Evolutionary conservation across 1,140 invertebrate genomes (phyloP).

Genomic region (Drosophila murphyi): DNA sequence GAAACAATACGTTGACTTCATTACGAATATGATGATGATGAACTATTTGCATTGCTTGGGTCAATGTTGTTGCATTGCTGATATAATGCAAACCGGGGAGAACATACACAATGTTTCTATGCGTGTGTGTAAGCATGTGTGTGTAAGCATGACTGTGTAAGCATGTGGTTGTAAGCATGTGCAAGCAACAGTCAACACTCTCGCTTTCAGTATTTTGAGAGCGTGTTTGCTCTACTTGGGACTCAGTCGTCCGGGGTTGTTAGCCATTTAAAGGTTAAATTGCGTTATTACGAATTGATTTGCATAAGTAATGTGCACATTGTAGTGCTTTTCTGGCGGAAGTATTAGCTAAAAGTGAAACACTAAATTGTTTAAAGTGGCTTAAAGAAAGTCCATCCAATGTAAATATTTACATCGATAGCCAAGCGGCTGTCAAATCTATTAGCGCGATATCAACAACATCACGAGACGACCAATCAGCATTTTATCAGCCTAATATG

Average conservation of each 20-base stretch:
- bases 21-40: slow-evolving; percentile 38
- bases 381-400: too few species aligned
- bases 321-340: background rate
- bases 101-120: slow-evolving; percentile 4
- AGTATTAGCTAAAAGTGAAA: too few species aligned
- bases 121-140: slow-evolving; percentile 1
- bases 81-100: slow-evolving; percentile 59
- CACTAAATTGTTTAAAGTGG: too few species aligned
- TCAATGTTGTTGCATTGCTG: slow-evolving; percentile 36
- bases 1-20: slow-evolving; percentile 38
- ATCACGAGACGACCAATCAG: too few species aligned
- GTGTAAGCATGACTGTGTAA: background rate
- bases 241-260: slow-evolving; percentile 35
- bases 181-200: slow-evolving; percentile 3
- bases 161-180: slow-evolving; percentile 3
- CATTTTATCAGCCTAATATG: too few species aligned
- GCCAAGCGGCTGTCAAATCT: too few species aligned
- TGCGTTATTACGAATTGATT: slow-evolving; percentile 5
- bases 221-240: background rate
- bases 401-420: too few species aligned
- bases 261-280: slow-evolving; percentile 42
- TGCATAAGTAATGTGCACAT: slow-evolving; percentile 8
- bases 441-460: too few species aligned
- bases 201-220: slow-evolving; percentile 2
- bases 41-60: slow-evolving; percentile 25